Percentiles rank a stretch among this genome's conserved stretches.
phyloP scores from a whole-genome alignment of 35 echinoderm and acorn worm species.

The Ophioderma brevispina region DNA sequence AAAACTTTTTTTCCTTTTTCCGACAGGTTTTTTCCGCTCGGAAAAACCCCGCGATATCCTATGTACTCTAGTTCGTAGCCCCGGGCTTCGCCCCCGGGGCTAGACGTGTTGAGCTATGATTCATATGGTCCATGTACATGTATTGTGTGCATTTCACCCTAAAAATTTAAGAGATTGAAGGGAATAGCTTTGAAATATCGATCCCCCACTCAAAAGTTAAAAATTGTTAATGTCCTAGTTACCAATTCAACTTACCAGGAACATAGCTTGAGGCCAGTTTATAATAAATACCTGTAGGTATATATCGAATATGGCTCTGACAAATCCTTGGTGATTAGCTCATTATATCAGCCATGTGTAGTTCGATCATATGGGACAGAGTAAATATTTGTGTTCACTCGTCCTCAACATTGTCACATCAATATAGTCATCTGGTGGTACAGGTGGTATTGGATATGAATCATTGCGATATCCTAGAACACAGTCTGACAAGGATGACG shows the following conservation, averaged over 20 bases:
- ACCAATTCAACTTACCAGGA: constrained; percentile 99
- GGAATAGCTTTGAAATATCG: no score
- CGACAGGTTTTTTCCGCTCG: no score
- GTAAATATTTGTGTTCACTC: constrained; percentile 45
- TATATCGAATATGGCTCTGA: constrained; percentile 99
- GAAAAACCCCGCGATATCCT: no score
- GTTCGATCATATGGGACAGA: constrained; percentile 94
- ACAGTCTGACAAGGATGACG: constrained; percentile 78
- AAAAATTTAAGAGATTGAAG: no score
- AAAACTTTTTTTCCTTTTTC: no score
- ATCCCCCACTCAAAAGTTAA: no score
- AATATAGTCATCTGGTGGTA: constrained; percentile 84
- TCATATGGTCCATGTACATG: no score
- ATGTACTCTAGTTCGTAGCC: no score
- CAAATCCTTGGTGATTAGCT: constrained; percentile 96
- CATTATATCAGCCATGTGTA: constrained; percentile 97
- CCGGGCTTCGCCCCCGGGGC: no score
- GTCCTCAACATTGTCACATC: constrained; percentile 51
- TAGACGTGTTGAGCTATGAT: no score
- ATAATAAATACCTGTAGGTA: constrained; percentile 97
- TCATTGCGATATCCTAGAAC: constrained; percentile 79
- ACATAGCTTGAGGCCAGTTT: constrained; percentile 98
- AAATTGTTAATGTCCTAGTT: no score
- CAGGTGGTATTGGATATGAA: constrained; percentile 48
- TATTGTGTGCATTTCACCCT: no score